phyloP scores from a whole-genome alignment of 2,113 vertebrate genomes.

The Dryoscopus gambensis region DNA sequence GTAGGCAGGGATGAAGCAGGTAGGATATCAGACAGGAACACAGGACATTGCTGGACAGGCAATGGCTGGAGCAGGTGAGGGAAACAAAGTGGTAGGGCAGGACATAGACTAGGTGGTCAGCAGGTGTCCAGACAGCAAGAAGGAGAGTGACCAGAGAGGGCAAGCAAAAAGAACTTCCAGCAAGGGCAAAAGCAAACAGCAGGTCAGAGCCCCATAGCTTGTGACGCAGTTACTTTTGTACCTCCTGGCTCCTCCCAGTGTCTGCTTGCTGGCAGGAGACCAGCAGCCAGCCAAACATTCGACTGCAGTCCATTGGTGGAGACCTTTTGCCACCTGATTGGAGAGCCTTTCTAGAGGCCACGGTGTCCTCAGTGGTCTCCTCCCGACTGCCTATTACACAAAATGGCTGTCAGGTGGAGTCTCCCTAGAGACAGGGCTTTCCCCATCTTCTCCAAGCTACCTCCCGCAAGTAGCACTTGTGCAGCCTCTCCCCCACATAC shows the following conservation, averaged over 20 bases:
- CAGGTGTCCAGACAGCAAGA: not conserved
- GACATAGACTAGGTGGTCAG: not conserved
- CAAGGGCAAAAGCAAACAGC: accelerated
- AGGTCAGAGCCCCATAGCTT: accelerated
- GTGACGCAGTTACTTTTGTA: not conserved
- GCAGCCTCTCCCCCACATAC: not conserved
- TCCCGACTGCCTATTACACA: accelerated
- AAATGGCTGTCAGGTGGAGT: accelerated
- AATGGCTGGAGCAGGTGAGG: not conserved
- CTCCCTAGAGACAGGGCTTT: not conserved
- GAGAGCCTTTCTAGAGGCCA: not conserved
- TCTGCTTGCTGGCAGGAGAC: accelerated
- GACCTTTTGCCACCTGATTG: not conserved
- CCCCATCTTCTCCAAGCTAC: not conserved
- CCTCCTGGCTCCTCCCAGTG: accelerated
- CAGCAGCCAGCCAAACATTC: not conserved
- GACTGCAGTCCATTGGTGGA: not conserved
- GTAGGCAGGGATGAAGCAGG: not conserved
- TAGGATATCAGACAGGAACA: not conserved
- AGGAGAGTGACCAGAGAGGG: accelerated
- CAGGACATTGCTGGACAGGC: not conserved
- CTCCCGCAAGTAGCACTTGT: not conserved
- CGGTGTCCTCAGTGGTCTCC: not conserved
- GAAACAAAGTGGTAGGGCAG: not conserved
- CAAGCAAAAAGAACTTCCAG: not conserved